phyloP scores from a whole-genome alignment of 35 echinoderm and acorn worm genomes.

The Stichopus chloronotus region DNA sequence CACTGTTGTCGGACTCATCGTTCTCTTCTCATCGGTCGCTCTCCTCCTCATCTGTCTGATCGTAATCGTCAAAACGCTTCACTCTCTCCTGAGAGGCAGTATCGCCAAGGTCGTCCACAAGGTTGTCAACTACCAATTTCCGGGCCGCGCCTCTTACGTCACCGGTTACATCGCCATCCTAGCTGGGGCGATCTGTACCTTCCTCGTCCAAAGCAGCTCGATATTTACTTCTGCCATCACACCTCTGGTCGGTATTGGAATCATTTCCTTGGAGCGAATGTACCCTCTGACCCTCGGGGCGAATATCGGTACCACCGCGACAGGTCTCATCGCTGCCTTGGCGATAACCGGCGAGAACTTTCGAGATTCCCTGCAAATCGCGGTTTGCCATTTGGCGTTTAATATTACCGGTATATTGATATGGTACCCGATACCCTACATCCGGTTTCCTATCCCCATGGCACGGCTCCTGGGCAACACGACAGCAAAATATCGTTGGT shows the following conservation, averaged over 20 bases:
- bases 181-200: slow-evolving; percentile 51
- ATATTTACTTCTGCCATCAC: slow-evolving; percentile 71
- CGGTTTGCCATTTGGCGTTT: slow-evolving; percentile 92
- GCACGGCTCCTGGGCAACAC: slow-evolving; percentile 92
- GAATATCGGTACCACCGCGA: slow-evolving; percentile 93
- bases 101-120: slow-evolving; percentile 58
- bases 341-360: slow-evolving; percentile 77
- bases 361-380: slow-evolving; percentile 83
- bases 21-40: slow-evolving; percentile 35
- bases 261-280: slow-evolving; percentile 78
- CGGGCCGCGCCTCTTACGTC: slow-evolving; percentile 43
- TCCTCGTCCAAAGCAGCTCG: slow-evolving; percentile 69
- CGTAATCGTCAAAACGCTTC: slow-evolving; percentile 55
- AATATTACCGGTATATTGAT: slow-evolving; percentile 90
- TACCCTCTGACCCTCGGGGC: slow-evolving; percentile 92
- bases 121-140: slow-evolving; percentile 63
- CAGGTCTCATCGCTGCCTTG: slow-evolving; percentile 83
- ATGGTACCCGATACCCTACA: slow-evolving; percentile 90
- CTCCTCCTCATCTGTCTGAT: slow-evolving; percentile 57
- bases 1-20: slow-evolving; percentile 27
- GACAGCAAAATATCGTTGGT: slow-evolving; percentile 95
- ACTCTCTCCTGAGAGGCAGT: slow-evolving; percentile 55
- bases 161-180: slow-evolving; percentile 70
- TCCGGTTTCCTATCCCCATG: slow-evolving; percentile 76
- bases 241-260: slow-evolving; percentile 69